Evolutionary conservation across 1,140 invertebrate species (phyloP).

Genomic region (Nomia melanderi): DNA sequence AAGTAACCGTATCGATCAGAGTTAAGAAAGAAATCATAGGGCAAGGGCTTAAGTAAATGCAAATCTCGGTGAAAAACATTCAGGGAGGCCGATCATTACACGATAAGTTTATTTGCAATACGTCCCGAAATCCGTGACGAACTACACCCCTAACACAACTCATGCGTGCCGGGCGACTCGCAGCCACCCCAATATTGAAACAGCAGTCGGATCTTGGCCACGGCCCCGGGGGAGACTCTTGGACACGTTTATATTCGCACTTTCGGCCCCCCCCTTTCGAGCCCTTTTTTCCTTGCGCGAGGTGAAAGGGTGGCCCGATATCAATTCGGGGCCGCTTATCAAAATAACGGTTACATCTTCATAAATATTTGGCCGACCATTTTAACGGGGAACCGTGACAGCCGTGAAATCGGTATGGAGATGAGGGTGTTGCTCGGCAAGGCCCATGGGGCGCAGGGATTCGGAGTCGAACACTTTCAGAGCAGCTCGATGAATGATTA

Average conservation of each 20-base stretch:
- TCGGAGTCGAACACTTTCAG: slow-evolving; percentile 13
- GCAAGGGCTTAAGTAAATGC: neutral
- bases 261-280: slow-evolving; percentile 58
- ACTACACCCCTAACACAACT: slow-evolving; percentile 50
- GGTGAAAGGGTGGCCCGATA: slow-evolving; percentile 59
- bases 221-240: slow-evolving; percentile 65
- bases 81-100: slow-evolving; percentile 48
- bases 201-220: slow-evolving; percentile 72
- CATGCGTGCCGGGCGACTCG: slow-evolving; percentile 42
- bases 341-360: slow-evolving; percentile 81
- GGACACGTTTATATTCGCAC: slow-evolving; percentile 80
- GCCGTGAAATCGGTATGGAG: slow-evolving; percentile 78
- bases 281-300: slow-evolving; percentile 16
- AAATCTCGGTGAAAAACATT: slow-evolving; percentile 4
- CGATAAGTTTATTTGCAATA: slow-evolving; percentile 62
- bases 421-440: slow-evolving; percentile 54
- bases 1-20: too few relatives aligned
- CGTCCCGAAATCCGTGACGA: slow-evolving; percentile 22
- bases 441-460: slow-evolving; percentile 21
- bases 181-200: slow-evolving; percentile 73
- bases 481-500: slow-evolving; percentile 19
- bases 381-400: slow-evolving; percentile 66
- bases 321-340: slow-evolving; percentile 77
- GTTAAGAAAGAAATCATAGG: too few relatives aligned
- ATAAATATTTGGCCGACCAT: slow-evolving; percentile 78